Conservation (phyloP, 2,888 invertebrate genomes). For the Parnassius smintheus region DNA sequence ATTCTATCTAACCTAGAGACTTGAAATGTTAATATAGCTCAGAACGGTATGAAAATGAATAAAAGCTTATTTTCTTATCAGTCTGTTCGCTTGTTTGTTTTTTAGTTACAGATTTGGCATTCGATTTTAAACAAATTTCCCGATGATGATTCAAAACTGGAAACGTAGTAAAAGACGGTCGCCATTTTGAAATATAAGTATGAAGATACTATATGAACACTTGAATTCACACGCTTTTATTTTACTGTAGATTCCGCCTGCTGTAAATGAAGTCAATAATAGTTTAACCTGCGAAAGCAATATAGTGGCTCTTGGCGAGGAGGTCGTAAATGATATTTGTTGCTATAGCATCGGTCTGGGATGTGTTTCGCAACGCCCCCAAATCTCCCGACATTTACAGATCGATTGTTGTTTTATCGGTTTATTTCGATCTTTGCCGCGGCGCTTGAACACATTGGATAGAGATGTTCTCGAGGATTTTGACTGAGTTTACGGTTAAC, state of each 20-base stretch:
- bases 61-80: no score
- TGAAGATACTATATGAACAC: no score
- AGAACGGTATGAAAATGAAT: no score
- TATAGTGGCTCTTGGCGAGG: slow-evolving; percentile 1
- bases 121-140: no score
- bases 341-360: slow-evolving; percentile 6
- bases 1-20: no score
- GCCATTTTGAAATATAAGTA: no score
- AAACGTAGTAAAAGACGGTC: no score
- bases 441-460: not conserved
- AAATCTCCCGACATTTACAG: not conserved
- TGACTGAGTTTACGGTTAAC: slow-evolving; percentile 1
- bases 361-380: not conserved
- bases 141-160: no score
- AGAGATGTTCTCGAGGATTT: not conserved
- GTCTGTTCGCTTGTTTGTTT: no score
- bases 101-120: no score
- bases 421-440: slow-evolving; percentile 9
- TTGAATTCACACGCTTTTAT: no score
- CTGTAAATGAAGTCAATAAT: slow-evolving; percentile 25
- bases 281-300: slow-evolving; percentile 25
- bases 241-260: not conserved
- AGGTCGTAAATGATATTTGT: slow-evolving; percentile 14
- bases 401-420: not conserved
- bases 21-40: no score